Base-by-base conservation (phyloP, 2,888 invertebrate species). In the Diarsia mendica region DNA sequence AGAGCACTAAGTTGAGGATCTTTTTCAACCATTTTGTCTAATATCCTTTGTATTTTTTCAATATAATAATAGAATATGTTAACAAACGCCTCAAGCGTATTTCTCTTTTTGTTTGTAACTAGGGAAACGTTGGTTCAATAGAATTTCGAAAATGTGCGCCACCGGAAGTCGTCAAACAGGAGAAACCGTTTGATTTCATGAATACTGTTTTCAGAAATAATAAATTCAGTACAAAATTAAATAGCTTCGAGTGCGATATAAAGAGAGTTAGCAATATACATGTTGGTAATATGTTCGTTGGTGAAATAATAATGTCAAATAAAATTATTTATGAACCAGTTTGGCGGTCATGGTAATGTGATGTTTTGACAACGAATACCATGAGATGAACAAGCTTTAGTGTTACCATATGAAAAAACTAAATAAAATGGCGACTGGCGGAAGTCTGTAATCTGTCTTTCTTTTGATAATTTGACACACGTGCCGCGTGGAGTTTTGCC, bases 401-500 rank as follows among this genome's bases (percentile, higher is more conserved):
- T 91, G 90, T 93, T 95, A 91, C 95, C 83, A 92, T 65, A 78
- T 11, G 13, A 79, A 90, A 93, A 94, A 91, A 89, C 75, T 68
- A 68, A 72, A 60, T 72, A 92, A 93, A 88, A 95, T 95, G 94
- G 95, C 94, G 91, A 91, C 89, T 84, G 89, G 89, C 94, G 95
- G 95, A 96, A 95, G 92, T 93, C 88, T 90, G 89, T 89, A 89
- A 90, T 93, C 90, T 93, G 93, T 94, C 94, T 90, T 94, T 95
- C 95, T 95, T 96, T 96, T 94, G 92, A 94, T 92, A 95, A 94
- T 92, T 95, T 96, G 95, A 95, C 95, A 96, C 96, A 96, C 96
- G 96, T 96, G 96, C 95, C 95, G 96, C 96, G 96, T 96, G 96
- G 96, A 96, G 95, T 95, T 93, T 95, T 93, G 85, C 94, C 95